phyloP scores from a whole-genome alignment of 2,113 vertebrate genomes.

The Cyphomyrus plagiostoma region DNA sequence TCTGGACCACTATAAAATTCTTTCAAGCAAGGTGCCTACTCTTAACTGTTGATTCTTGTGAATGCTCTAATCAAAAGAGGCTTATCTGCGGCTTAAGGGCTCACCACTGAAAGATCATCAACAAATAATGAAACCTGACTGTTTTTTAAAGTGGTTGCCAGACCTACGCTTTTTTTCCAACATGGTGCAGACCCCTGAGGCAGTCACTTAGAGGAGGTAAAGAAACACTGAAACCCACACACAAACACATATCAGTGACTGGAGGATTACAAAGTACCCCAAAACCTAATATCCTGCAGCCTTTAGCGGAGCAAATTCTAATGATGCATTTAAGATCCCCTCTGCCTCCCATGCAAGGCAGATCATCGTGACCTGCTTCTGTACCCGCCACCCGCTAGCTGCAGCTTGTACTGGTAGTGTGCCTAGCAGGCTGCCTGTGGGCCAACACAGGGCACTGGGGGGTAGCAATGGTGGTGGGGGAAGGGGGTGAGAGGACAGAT shows the following conservation, averaged over 20 bases:
- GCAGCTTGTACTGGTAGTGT: neutral
- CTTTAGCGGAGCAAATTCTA: slow-evolving; percentile 21
- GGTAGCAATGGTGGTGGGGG: neutral
- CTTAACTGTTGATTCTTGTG: slow-evolving; percentile 27
- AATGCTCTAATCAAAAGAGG: slow-evolving; percentile 39
- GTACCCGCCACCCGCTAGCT: neutral
- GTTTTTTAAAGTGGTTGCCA: neutral
- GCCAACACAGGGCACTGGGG: neutral
- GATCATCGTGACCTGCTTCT: slow-evolving; percentile 14
- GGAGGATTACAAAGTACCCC: slow-evolving; percentile 14
- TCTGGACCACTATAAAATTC: neutral
- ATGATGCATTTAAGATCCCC: slow-evolving; percentile 24
- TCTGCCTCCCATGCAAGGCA: slow-evolving; percentile 1
- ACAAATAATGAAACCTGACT: slow-evolving; percentile 14
- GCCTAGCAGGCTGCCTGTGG: neutral
- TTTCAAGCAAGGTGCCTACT: slow-evolving; percentile 19
- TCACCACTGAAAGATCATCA: slow-evolving; percentile 30
- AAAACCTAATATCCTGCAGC: slow-evolving; percentile 18
- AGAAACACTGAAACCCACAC: neutral
- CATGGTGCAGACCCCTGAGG: neutral
- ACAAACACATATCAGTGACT: neutral
- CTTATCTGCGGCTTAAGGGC: slow-evolving; percentile 23
- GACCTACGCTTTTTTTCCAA: neutral
- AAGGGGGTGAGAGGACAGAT: slow-evolving; percentile 49
- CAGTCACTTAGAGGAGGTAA: neutral